Conservation (phyloP, 2,113 vertebrate genomes). For the Tachysurus fulvidraco region DNA sequence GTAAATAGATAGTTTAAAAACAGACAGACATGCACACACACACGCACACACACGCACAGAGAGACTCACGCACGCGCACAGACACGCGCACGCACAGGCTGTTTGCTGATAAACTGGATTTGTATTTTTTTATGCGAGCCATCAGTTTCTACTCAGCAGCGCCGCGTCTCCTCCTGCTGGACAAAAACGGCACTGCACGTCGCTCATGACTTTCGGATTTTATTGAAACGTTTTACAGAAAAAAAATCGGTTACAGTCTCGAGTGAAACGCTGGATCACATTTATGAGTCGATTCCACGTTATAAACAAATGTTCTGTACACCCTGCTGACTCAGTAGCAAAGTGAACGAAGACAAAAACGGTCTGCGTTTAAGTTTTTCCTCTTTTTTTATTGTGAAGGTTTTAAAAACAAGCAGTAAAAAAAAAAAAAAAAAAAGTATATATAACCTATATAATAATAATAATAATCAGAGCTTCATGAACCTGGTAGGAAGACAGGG, state of each 20-base stretch:
- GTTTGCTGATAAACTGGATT: not conserved
- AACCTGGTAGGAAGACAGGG: conserved; percentile 24
- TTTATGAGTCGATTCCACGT: conserved; percentile 18
- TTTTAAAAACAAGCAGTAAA: conserved; percentile 95
- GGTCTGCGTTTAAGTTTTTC: conserved; percentile 7
- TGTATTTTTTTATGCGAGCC: too few relatives aligned
- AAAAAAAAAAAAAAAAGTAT: conserved; percentile 75
- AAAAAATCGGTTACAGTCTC: conserved; percentile 28
- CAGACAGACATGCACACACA: too few relatives aligned
- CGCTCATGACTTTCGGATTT: conserved; percentile 17
- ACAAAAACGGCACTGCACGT: conserved; percentile 19
- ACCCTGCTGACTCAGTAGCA: conserved; percentile 36
- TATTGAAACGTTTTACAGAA: conserved; percentile 44
- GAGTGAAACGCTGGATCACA: conserved; percentile 40
- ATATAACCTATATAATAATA: conserved; percentile 2
- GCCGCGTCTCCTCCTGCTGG: not conserved
- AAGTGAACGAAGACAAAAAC: conserved; percentile 34
- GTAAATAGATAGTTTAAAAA: too few relatives aligned
- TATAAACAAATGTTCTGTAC: conserved; percentile 6
- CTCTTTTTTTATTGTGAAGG: conserved; percentile 77
- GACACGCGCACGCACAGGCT: not conserved
- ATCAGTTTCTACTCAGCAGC: not conserved
- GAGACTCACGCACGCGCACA: too few relatives aligned
- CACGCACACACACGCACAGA: too few relatives aligned
- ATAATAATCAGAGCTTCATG: conserved; percentile 60